Conservation (phyloP, 2,888 invertebrate genomes). For the Exocentrus adspersus region DNA sequence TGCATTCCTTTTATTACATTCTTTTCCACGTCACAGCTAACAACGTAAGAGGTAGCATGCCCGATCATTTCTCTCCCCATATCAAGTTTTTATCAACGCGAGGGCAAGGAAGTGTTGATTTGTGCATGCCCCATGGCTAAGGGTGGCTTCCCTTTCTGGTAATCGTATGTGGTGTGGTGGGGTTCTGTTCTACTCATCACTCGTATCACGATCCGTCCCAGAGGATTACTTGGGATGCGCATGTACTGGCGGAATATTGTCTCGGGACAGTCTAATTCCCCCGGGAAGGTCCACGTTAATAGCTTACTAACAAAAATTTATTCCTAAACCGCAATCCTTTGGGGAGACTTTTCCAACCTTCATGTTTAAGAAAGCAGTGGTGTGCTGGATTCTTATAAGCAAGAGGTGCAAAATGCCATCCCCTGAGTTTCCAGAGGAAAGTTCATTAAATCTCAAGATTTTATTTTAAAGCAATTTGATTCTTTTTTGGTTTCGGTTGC, state of each 20-base stretch:
- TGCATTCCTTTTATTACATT: constrained; percentile 60
- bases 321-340: constrained; percentile 8
- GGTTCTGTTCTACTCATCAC: constrained; percentile 56
- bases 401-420: background rate
- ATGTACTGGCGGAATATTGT: constrained; percentile 52
- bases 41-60: constrained; percentile 59
- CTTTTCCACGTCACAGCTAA: constrained; percentile 60
- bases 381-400: background rate
- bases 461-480: too few relatives aligned
- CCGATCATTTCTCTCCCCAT: constrained; percentile 44
- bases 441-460: too few relatives aligned
- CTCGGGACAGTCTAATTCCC: constrained; percentile 49
- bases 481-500: too few relatives aligned
- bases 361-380: background rate
- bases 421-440: too few relatives aligned
- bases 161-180: constrained; percentile 55
- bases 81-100: constrained; percentile 17
- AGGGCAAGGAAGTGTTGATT: constrained; percentile 29
- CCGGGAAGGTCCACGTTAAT: constrained; percentile 47
- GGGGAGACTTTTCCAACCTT: background rate
- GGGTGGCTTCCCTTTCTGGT: constrained; percentile 31
- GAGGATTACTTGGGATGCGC: constrained; percentile 54
- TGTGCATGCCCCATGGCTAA: constrained; percentile 24
- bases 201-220: constrained; percentile 58
- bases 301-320: constrained; percentile 33